Evolutionary conservation across 1,140 invertebrate species (phyloP), one percentile per base, ranked within the genome.

Genomic region (Scaptomyza hsui): DNA sequence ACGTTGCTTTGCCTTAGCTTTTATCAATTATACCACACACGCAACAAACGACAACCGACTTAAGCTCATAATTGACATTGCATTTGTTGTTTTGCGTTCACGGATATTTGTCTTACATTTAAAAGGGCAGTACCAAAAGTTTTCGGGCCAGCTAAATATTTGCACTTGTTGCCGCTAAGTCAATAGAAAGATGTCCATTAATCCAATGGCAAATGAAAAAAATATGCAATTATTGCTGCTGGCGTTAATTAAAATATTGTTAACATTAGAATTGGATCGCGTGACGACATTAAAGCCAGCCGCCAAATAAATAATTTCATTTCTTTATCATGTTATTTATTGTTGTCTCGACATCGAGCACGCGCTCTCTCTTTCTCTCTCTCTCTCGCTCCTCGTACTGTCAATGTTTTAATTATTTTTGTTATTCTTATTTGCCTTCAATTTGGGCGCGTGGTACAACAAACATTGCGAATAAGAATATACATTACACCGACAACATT

Each of bases 221-320:
- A 35, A 72, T 45, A 47, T 78, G 77, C 29, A 39, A 29, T 70
- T 56, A 75, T 75, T 78, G 15, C 47, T 47, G 60, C 29, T 53
- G 63, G 51, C 21, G 53, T 57, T 86, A 86, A 86, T 86, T 86
- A 86, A 86, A 86, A 65, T 75, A 75, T 82, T 86, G 82, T 86
- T 88, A 86, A 88, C 82, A 86, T 86, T 86, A 88, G 82, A 70
- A 82, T 88, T 82, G 21, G 29, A 59, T 72, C 62, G 81, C 65
- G 69, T 69, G 69, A 74, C 81, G 77, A 49, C 47, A 57, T 59
- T 78, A 88, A 88, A 65, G 72, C 78, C 74, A 53, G 32, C 26
- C 37, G 77, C 57, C 69, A 77, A 86, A 88, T 85, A 86, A 85
- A 85, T 81, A 78, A 85, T 86, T 48, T 26, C 73, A 70, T 70